A percentile compares a stretch with the other conserved stretches of the same genome.
Conservation (phyloP, 2,113 vertebrate genomes). For the Pantherophis guttatus region DNA sequence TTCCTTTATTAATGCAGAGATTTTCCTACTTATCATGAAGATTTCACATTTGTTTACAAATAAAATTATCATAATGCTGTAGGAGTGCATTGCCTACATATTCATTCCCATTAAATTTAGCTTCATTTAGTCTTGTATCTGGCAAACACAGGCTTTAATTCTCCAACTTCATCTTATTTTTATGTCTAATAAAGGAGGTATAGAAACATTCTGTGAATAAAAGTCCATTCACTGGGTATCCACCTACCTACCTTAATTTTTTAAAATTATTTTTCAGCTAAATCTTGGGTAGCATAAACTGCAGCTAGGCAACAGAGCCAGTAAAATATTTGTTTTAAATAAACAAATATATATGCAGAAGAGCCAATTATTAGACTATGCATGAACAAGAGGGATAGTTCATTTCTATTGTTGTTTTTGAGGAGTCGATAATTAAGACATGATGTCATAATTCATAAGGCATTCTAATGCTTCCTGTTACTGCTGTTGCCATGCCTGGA, state of each 20-base stretch:
- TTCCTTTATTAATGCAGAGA: conserved; percentile 64
- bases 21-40: conserved; percentile 51
- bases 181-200: conserved; percentile 54
- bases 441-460: not conserved
- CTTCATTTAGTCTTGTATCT: conserved; percentile 53
- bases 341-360: not conserved
- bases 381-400: not conserved
- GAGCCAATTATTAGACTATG: not conserved
- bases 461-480: not conserved
- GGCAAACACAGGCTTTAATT: conserved; percentile 55
- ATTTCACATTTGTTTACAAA: conserved; percentile 42
- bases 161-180: conserved; percentile 63
- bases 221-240: conserved; percentile 65
- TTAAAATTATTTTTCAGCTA: not conserved
- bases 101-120: conserved; percentile 62
- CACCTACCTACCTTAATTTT: not conserved
- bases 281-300: conserved; percentile 10
- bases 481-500: not conserved
- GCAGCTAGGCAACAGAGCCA: not conserved
- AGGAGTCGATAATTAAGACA: not conserved
- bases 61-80: conserved; percentile 38
- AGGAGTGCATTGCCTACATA: conserved; percentile 52
- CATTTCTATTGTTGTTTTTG: not conserved
- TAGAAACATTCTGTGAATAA: conserved; percentile 62
- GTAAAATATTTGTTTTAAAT: not conserved